phyloP scores from a whole-genome alignment of 2,797 vertebrate genomes.

The Eleutherodactylus coqui region DNA sequence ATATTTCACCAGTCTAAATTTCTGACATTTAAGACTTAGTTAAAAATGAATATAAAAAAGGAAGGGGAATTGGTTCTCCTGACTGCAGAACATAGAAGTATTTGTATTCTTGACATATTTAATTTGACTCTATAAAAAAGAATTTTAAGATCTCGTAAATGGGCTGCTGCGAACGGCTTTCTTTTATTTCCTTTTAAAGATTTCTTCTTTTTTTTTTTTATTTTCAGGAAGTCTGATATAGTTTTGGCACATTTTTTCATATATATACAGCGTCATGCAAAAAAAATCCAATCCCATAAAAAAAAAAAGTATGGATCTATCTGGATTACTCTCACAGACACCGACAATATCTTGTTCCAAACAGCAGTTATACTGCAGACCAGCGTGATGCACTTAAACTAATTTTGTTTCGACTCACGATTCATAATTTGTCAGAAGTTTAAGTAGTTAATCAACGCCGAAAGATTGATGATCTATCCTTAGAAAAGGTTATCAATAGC shows the following conservation, averaged over 20 bases:
- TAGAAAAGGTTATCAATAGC: too few relatives aligned
- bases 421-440: too few relatives aligned
- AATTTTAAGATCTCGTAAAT: slow-evolving; percentile 38
- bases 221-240: neutral
- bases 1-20: slow-evolving; percentile 58
- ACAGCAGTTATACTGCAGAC: too few relatives aligned
- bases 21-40: slow-evolving; percentile 53
- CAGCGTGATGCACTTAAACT: too few relatives aligned
- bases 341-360: too few relatives aligned
- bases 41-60: slow-evolving; percentile 50
- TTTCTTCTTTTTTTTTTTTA: neutral
- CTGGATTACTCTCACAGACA: too few relatives aligned
- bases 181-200: neutral
- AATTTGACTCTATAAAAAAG: slow-evolving; percentile 2
- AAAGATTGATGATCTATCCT: too few relatives aligned
- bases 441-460: too few relatives aligned
- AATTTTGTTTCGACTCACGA: fast-evolving
- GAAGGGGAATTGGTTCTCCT: slow-evolving; percentile 24
- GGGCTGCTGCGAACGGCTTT: neutral
- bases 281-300: too few relatives aligned
- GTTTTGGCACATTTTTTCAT: neutral
- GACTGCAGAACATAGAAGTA: neutral
- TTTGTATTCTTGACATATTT: neutral
- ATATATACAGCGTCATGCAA: too few relatives aligned
- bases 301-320: too few relatives aligned